Percentiles rank a stretch among this genome's conserved stretches.
phyloP scores from a whole-genome alignment of 2,888 invertebrate species.

The Microctonus brassicae region DNA sequence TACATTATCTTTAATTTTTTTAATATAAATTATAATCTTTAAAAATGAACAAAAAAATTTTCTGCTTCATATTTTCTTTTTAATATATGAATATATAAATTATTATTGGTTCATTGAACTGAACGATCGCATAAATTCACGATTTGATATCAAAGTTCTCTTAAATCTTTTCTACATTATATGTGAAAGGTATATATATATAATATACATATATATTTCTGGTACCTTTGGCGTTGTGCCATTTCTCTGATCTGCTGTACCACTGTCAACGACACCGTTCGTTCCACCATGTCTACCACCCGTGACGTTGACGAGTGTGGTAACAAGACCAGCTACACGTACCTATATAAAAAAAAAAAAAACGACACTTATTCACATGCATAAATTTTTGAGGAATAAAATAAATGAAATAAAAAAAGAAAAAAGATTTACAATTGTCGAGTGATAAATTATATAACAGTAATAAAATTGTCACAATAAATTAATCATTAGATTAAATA shows the following conservation, averaged over 20 bases:
- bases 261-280: constrained; percentile 51
- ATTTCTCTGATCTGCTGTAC: constrained; percentile 49
- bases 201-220: constrained; percentile 14
- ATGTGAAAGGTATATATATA: neutral
- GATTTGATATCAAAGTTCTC: neutral
- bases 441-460: neutral
- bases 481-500: neutral
- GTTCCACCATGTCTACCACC: constrained; percentile 74
- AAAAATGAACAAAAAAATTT: neutral
- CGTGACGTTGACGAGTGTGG: constrained; percentile 86
- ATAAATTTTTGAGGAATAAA: neutral
- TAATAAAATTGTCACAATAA: neutral
- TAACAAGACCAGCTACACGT: constrained; percentile 84
- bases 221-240: constrained; percentile 62
- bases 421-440: neutral
- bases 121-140: neutral
- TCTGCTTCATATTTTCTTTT: neutral
- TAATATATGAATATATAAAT: neutral
- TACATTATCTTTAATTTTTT: too few species aligned
- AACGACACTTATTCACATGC: neutral
- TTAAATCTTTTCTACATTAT: neutral
- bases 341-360: constrained; percentile 62
- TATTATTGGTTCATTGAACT: neutral
- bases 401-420: neutral
- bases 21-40: too few species aligned